Evolutionary conservation across 1,140 invertebrate species (phyloP), one percentile per base, ranked within the genome.

Genomic region (Bacillus rossius): DNA sequence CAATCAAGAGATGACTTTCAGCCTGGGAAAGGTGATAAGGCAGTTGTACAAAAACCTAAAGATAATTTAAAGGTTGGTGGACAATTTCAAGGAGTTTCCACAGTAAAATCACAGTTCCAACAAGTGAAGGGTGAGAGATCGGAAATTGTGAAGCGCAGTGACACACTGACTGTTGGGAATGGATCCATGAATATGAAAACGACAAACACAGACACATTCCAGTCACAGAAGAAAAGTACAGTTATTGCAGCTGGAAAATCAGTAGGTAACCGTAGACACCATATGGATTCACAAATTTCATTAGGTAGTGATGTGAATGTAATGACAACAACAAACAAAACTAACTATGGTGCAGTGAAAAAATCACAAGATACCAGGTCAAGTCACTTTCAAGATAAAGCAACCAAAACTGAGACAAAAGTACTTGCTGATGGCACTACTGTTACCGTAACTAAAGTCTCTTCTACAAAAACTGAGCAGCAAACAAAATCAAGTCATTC

Each of bases 241-340:
- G 14, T 8, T 17, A 40, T 61, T 42, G 51, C 61, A 45, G 64
- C 53, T 59, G 63, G 56, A 17, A 55, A n/a, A 22, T 58, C 54
- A 17, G 43, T 55, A 17, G 55, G 19, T 17, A 78, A 82, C 60
- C 73, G 64, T 47, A 77, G 73, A 66, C 74, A 72, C 55, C 82
- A 85, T 58, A 80, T 82, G 71, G 81, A 82, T 64, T 86, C 84
- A 0, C 80, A 80, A 22, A 83, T 86, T 56, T 74, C 72, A n/a
- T 64, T 86, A 23, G 83, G 84, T 2, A 78, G 77, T 64, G 83
- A 85, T 54, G 75, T 61, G 1, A 64, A 73, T 1, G 64, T 68
- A 8, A 75, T 80, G 65, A 74, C 76, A 61, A 82, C 81, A 17
- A 83, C 81, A 5, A 81, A 81, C 65, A 81, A 82, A 64, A 73